phyloP scores from a whole-genome alignment of 1,140 invertebrate species.

The Trachelipus rathkii region DNA sequence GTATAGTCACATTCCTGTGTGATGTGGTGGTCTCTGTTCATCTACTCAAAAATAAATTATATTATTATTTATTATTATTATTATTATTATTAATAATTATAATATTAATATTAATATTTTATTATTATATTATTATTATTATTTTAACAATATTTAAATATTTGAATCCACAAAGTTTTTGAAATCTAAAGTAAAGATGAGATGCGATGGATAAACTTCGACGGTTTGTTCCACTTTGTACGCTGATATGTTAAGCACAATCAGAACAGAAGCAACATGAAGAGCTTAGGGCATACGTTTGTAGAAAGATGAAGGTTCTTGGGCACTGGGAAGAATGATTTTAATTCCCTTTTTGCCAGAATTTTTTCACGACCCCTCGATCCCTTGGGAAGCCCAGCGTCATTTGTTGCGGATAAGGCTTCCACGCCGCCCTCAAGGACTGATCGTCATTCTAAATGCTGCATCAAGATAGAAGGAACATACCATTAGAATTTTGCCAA shows the following conservation, averaged over 20 bases:
- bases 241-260: slow-evolving; percentile 61
- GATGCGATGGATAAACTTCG: slow-evolving; percentile 62
- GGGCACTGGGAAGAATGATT: slow-evolving; percentile 84
- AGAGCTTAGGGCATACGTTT: slow-evolving; percentile 80
- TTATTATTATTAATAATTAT: too few species aligned
- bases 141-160: too few species aligned
- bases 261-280: slow-evolving; percentile 67
- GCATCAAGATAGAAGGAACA: slow-evolving; percentile 86
- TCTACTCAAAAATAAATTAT: too few species aligned
- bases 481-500: slow-evolving; percentile 75
- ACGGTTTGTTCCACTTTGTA: slow-evolving; percentile 60
- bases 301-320: slow-evolving; percentile 81
- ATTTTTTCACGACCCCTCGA: slow-evolving; percentile 47
- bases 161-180: too few species aligned
- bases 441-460: slow-evolving; percentile 83
- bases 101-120: too few species aligned
- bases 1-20: too few species aligned
- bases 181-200: slow-evolving; percentile 49
- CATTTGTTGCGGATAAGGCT: slow-evolving; percentile 49
- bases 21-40: too few species aligned
- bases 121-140: too few species aligned
- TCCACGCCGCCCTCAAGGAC: slow-evolving; percentile 72
- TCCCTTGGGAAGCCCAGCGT: slow-evolving; percentile 46
- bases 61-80: too few species aligned
- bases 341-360: slow-evolving; percentile 62